These are phyloP conservation scores for Pseudococcus longispinus DNA, from an alignment of 2,888 invertebrate genomes.

Conservation along the genomic window DNA sequence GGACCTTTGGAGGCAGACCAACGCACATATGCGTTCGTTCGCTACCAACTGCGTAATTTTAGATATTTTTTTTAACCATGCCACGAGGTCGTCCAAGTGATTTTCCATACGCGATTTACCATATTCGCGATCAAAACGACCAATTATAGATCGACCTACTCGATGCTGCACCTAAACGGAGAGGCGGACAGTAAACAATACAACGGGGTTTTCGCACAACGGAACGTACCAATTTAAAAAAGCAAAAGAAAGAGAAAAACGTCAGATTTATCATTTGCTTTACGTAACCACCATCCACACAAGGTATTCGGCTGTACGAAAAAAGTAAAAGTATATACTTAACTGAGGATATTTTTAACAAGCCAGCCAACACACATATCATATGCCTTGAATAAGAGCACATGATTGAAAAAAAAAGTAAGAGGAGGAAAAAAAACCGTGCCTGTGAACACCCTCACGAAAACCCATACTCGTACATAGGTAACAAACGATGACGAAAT, in stretches of 20 bases:
- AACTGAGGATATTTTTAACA: neutral
- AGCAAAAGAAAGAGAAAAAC: neutral
- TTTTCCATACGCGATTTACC: neutral
- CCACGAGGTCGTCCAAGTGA: neutral
- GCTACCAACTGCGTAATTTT: neutral
- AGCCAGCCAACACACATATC: neutral
- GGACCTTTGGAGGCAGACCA: neutral
- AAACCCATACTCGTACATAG: neutral
- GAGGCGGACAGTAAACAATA: neutral
- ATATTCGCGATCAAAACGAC: neutral
- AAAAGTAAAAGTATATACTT: conserved; percentile 10
- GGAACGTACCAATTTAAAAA: neutral
- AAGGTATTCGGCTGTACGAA: neutral
- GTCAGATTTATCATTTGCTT: conserved; percentile 1
- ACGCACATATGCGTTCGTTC: neutral
- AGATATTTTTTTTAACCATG: neutral
- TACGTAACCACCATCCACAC: neutral
- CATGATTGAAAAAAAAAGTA: neutral
- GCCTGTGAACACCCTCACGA: neutral
- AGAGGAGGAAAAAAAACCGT: neutral
- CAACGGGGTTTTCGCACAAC: neutral
- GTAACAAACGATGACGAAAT: neutral
- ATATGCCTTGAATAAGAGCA: neutral
- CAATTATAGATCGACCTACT: neutral
- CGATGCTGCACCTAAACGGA: neutral